Evolutionary conservation across 2,113 vertebrate genomes (phyloP).

Genomic region (Sceloporus undulatus): DNA sequence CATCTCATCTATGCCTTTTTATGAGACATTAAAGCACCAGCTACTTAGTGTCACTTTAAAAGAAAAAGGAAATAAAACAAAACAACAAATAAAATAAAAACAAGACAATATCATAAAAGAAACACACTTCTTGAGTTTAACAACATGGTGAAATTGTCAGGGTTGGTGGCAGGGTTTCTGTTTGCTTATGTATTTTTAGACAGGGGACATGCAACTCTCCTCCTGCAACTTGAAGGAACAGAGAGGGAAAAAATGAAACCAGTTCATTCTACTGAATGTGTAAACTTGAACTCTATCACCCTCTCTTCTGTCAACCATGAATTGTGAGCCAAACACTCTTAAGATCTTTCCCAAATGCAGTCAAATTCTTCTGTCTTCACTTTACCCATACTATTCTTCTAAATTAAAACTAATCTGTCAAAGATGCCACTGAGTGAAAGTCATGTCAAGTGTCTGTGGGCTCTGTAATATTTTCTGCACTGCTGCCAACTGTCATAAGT

Average conservation of each 20-base stretch:
- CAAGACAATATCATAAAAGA: neutral
- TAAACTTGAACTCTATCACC: conserved; percentile 3
- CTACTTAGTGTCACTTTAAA: neutral
- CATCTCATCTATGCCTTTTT: neutral
- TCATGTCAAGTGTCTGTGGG: conserved; percentile 63
- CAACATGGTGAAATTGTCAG: neutral
- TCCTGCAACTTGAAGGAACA: neutral
- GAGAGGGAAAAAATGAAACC: neutral
- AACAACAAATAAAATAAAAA: neutral
- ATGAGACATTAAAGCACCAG: neutral
- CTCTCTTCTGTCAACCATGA: conserved; percentile 52
- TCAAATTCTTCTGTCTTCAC: conserved; percentile 60
- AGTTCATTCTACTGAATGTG: neutral
- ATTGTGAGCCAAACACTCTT: conserved; percentile 31
- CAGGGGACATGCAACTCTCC: neutral
- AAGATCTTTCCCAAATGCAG: conserved; percentile 58
- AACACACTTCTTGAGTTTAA: neutral
- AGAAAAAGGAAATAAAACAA: neutral
- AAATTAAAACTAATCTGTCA: conserved; percentile 75
- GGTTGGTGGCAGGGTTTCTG: neutral
- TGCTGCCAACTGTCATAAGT: conserved; percentile 65
- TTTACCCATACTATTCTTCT: conserved; percentile 55
- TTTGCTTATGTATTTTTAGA: neutral
- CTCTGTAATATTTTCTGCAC: conserved; percentile 58
- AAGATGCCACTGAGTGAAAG: conserved; percentile 63